Evolutionary conservation across 2,888 invertebrate genomes (phyloP), one percentile per base, ranked within the genome.

Genomic region (Capitulum mitella): DNA sequence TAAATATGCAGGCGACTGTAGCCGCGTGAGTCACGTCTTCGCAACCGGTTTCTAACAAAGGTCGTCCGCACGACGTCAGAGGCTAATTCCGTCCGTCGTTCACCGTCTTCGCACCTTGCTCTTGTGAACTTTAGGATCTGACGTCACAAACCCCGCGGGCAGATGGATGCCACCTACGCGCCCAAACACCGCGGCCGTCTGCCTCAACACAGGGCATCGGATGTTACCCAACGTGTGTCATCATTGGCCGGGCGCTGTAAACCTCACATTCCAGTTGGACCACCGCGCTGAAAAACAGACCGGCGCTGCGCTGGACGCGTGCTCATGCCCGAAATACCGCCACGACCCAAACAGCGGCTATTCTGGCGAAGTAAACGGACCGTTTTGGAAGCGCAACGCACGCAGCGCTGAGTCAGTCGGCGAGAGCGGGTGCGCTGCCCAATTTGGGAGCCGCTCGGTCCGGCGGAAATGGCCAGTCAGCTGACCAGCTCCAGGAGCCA

Each of bases 201-300:
- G 16, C 64, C 64, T 64, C 64, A 64, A 19, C 64, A 34, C 32
- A 10, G 19, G 34, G 34, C 34, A 14, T 32, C 58, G 3, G 34
- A 16, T 64, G 64, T 64, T 64, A 64, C 64, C 64, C 64, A 64
- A 64, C 29, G 64, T 34, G 64, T 64, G 64, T 64, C 64, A 34
- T 64, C 64, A 34, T 64, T 64, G 64, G 64, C 64, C 34, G 14
- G 19, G 34, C 3, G 16, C 19, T 64, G 64, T 64, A 64, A 64
- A 64, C 64, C 16, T 34, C 19, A 19, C 64, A 64, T 64, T 32
- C 64, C 64, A 8, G 19, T 2, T 14, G 64, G 34, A 10, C 64
- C 32, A 16, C 32, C 3, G 64, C 64, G 34, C 16, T 29, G 64
- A 64, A 32, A 34, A 64, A 64, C 64, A 10, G 64, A 19, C 8